Evolutionary conservation across 2,888 invertebrate genomes (phyloP).

Genomic region (Brachylomia viminalis): DNA sequence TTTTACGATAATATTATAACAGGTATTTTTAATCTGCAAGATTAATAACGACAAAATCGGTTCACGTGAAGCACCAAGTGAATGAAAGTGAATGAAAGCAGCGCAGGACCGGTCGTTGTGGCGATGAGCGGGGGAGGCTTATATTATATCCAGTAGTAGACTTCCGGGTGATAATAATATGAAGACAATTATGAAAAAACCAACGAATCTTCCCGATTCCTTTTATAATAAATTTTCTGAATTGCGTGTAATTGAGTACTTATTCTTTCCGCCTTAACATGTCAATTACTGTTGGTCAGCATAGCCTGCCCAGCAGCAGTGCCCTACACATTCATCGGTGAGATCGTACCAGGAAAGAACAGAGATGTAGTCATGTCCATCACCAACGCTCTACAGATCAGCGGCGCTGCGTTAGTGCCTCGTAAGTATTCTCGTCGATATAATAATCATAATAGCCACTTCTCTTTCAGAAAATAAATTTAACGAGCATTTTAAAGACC

Average conservation of each 20-base stretch:
- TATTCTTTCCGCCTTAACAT: conserved; percentile 20
- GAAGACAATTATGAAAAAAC: background rate
- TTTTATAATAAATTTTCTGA: background rate
- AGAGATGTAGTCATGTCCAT: conserved; percentile 83
- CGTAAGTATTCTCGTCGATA: conserved; percentile 74
- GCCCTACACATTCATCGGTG: conserved; percentile 87
- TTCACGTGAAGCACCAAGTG: background rate
- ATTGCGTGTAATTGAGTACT: background rate
- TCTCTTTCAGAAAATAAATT: background rate
- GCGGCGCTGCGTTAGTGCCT: conserved; percentile 83
- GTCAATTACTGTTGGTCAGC: conserved; percentile 73
- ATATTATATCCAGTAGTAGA: background rate
- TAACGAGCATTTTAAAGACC: background rate
- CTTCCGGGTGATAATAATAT: background rate
- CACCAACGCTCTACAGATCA: conserved; percentile 84
- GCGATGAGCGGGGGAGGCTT: background rate
- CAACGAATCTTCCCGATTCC: background rate
- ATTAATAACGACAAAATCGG: background rate
- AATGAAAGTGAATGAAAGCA: background rate
- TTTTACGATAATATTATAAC: background rate
- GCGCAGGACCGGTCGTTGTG: background rate
- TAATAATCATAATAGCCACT: background rate
- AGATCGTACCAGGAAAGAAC: conserved; percentile 82
- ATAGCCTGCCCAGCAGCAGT: conserved; percentile 85
- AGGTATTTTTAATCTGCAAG: background rate